phyloP scores from a whole-genome alignment of 2,888 invertebrate genomes.

The Lasioglossum villosulum region DNA sequence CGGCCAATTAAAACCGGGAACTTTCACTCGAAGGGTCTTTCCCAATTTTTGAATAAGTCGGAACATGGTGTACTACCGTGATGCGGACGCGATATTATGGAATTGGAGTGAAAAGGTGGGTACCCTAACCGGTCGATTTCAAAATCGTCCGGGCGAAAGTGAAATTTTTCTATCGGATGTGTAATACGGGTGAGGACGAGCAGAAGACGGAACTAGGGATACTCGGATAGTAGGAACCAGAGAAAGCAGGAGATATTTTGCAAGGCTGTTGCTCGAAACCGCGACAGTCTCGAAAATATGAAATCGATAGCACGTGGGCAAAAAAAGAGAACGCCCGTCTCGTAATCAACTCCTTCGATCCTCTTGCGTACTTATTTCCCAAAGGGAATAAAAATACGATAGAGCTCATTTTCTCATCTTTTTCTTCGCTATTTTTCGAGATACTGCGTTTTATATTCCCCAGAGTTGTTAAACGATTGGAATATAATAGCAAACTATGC shows the following conservation, averaged over 20 bases:
- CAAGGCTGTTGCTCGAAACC: not conserved
- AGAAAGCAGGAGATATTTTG: conserved; percentile 35
- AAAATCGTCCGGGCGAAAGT: conserved; percentile 59
- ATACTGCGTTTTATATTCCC: not conserved
- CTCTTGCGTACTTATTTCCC: not conserved
- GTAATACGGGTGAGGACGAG: not conserved
- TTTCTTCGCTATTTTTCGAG: no score
- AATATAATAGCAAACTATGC: not conserved
- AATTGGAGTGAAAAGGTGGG: conserved; percentile 51
- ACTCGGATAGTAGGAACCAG: conserved; percentile 13
- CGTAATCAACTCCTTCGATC: not conserved
- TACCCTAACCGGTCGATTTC: conserved; percentile 28
- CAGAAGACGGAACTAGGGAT: not conserved
- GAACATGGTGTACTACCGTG: not conserved
- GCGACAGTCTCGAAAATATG: not conserved
- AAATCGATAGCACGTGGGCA: not conserved
- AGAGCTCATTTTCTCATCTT: not conserved
- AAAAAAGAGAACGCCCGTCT: not conserved
- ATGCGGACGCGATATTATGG: conserved; percentile 18
- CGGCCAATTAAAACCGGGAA: not conserved
- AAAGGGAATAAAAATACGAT: not conserved
- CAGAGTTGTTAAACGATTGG: not conserved
- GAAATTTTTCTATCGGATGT: conserved; percentile 39
- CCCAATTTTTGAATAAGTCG: conserved; percentile 32
- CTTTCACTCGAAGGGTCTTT: conserved; percentile 45